phyloP scores from a whole-genome alignment of 2,113 vertebrate genomes.

The Todiramphus saurophagus region DNA sequence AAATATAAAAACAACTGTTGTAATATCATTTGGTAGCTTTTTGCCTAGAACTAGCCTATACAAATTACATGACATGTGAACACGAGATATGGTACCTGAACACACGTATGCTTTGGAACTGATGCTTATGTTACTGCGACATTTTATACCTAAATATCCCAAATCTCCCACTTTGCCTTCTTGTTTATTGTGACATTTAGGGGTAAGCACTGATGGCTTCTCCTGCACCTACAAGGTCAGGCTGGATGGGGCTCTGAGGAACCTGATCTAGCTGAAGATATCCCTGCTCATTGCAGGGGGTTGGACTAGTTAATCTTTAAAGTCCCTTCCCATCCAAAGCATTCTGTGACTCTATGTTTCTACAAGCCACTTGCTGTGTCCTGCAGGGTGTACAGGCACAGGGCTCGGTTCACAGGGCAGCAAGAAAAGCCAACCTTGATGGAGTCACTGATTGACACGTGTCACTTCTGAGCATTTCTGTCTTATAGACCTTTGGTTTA shows the following conservation, averaged over 20 bases:
- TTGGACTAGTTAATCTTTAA: background rate
- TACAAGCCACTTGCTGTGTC: background rate
- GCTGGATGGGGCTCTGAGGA: rapidly evolving
- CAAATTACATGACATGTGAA: background rate
- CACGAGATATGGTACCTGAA: background rate
- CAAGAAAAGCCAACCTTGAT: background rate
- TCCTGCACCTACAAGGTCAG: background rate
- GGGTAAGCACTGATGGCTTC: background rate
- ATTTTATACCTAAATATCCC: background rate
- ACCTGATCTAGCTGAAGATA: background rate
- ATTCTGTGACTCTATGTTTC: background rate
- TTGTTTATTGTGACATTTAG: background rate
- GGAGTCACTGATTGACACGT: rapidly evolving
- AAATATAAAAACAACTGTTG: background rate
- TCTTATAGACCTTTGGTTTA: background rate
- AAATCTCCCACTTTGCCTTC: background rate
- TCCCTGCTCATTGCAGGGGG: background rate
- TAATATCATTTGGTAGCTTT: background rate
- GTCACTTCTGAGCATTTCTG: background rate
- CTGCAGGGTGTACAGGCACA: background rate
- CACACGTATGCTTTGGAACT: background rate
- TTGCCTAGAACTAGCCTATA: background rate
- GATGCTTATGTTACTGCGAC: rapidly evolving
- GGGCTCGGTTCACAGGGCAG: background rate
- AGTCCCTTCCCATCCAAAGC: background rate